Percentiles rank a stretch among this genome's conserved stretches.
phyloP scores from a whole-genome alignment of 2,888 invertebrate species.

The Athripsodes cinereus region DNA sequence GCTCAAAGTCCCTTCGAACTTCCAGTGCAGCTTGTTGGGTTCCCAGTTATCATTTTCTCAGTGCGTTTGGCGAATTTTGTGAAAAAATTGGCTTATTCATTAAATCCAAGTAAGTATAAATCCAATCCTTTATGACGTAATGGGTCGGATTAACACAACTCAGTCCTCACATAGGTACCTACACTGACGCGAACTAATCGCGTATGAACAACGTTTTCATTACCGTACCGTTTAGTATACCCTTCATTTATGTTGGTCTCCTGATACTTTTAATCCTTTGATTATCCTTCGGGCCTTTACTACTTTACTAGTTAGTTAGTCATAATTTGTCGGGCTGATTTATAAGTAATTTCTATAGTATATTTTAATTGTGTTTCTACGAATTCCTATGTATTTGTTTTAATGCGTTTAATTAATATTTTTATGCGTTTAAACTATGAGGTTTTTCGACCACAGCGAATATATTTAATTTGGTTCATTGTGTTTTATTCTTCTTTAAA shows the following conservation, averaged over 20 bases:
- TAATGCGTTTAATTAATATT: too few species aligned
- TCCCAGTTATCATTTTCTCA: slow-evolving; percentile 74
- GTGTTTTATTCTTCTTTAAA: too few species aligned
- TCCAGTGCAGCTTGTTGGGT: slow-evolving; percentile 79
- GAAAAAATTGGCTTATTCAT: slow-evolving; percentile 74
- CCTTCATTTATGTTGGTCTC: neutral
- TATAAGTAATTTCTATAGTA: too few species aligned
- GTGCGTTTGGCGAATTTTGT: slow-evolving; percentile 76
- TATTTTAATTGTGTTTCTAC: too few species aligned
- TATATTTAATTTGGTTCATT: too few species aligned
- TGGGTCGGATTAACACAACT: neutral
- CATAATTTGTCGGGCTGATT: too few species aligned
- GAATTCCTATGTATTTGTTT: too few species aligned
- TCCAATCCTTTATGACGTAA: neutral
- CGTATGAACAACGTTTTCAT: neutral
- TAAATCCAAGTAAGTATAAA: slow-evolving; percentile 70
- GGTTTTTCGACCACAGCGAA: too few species aligned
- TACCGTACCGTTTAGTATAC: neutral
- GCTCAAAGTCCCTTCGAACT: slow-evolving; percentile 57
- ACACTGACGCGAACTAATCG: neutral
- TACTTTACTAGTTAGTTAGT: neutral
- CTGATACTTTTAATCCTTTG: neutral
- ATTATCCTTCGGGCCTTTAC: neutral
- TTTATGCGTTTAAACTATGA: too few species aligned
- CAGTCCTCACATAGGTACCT: neutral